A percentile compares a stretch with the other conserved stretches of the same genome.
These are phyloP conservation scores for Drosophila tripunctata DNA, from an alignment of 2,888 invertebrate genomes.

Conservation along the genomic window DNA sequence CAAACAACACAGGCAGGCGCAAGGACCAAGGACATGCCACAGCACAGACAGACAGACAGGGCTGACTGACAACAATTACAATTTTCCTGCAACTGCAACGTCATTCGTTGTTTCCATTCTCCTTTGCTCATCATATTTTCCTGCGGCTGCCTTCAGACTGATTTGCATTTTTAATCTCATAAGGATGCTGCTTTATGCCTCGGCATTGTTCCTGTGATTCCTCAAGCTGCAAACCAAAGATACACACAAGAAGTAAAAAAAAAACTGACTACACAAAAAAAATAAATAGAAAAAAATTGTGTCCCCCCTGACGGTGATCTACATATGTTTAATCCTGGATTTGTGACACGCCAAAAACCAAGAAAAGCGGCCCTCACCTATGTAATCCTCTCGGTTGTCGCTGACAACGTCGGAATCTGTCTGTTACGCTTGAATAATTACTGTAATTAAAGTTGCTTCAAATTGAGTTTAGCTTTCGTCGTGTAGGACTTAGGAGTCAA, in stretches of 20 bases:
- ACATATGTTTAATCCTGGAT: constrained; percentile 76
- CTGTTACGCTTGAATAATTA: constrained; percentile 73
- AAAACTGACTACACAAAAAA: constrained; percentile 41
- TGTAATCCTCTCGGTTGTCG: constrained; percentile 33
- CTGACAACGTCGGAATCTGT: constrained; percentile 14
- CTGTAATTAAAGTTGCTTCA: constrained; percentile 69
- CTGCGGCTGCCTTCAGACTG: constrained; percentile 62
- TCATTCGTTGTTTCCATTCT: constrained; percentile 47
- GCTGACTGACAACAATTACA: constrained; percentile 71
- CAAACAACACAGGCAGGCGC: constrained; percentile 42
- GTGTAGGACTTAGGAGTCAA: constrained; percentile 53
- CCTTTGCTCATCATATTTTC: constrained; percentile 61
- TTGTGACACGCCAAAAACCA: constrained; percentile 63
- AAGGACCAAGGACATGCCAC: constrained; percentile 5
- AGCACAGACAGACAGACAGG: constrained; percentile 35
- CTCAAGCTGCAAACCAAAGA: constrained; percentile 60
- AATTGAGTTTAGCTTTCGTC: constrained; percentile 59
- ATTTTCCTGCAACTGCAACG: constrained; percentile 61
- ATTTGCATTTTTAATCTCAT: constrained; percentile 83
- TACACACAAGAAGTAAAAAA: constrained; percentile 8
- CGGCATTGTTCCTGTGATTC: constrained; percentile 69
- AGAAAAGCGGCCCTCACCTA: constrained; percentile 13
- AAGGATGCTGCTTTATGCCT: constrained; percentile 71
- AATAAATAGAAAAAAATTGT: constrained; percentile 27
- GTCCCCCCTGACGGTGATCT: constrained; percentile 50